phyloP scores from a whole-genome alignment of 1,140 invertebrate genomes.

The Telenomus remus region DNA sequence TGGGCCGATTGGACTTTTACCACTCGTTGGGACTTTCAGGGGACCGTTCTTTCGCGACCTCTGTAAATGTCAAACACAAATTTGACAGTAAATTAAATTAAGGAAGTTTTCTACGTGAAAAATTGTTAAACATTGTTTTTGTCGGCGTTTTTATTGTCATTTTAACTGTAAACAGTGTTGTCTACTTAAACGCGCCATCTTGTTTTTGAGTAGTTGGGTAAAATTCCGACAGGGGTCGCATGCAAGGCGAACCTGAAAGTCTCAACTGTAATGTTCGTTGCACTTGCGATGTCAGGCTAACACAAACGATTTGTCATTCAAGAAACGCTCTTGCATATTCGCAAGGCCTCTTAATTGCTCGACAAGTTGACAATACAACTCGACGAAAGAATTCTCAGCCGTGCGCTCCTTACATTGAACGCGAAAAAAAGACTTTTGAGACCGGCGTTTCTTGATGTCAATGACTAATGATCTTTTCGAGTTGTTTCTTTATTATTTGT shows the following conservation, averaged over 20 bases:
- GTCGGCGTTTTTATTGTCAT: no score
- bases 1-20: no score
- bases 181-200: no score
- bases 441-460: conserved; percentile 43
- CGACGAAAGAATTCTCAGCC: background rate
- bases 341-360: conserved; percentile 16
- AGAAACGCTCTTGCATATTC: conserved; percentile 26
- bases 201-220: no score
- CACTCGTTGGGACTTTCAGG: no score
- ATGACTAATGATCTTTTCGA: conserved; percentile 2
- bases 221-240: no score
- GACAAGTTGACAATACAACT: conserved; percentile 2
- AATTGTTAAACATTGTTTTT: no score
- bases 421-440: background rate
- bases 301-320: conserved; percentile 27
- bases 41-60: no score
- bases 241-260: no score
- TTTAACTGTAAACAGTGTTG: no score
- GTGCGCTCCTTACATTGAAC: no score
- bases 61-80: background rate
- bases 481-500: background rate
- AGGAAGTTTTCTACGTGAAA: no score
- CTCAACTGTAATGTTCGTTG: conserved; percentile 44
- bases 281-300: conserved; percentile 55
- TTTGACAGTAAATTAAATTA: background rate